Percentiles rank a stretch among this genome's conserved stretches.
Evolutionary conservation across 2,888 invertebrate species (phyloP).

Genomic region (Eremobia ochroleuca): DNA sequence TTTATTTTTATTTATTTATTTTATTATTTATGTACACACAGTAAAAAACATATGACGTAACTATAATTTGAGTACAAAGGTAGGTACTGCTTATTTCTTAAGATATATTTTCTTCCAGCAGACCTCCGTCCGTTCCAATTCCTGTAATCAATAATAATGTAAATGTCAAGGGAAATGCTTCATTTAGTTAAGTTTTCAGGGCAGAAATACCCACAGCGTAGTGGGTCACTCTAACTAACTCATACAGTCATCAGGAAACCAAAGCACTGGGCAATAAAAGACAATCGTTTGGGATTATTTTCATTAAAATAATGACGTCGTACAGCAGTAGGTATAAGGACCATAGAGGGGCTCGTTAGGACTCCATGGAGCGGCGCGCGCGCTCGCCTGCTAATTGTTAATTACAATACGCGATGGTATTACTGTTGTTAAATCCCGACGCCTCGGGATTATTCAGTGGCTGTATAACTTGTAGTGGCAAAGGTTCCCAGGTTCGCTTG

Average conservation of each 20-base stretch:
- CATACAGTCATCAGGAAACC: slow-evolving; percentile 27
- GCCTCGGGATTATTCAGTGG: slow-evolving; percentile 65
- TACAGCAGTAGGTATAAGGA: slow-evolving; percentile 60
- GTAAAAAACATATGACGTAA: no score
- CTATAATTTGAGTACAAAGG: no score
- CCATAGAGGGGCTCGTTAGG: slow-evolving; percentile 60
- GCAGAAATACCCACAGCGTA: background rate
- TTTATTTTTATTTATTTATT: no score
- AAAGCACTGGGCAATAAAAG: slow-evolving; percentile 46
- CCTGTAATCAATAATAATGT: background rate
- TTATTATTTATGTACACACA: no score
- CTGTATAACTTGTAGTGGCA: slow-evolving; percentile 53
- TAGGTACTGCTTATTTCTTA: no score
- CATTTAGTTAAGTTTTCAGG: background rate
- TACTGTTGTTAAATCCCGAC: slow-evolving; percentile 68
- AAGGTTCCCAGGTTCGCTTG: slow-evolving; percentile 4
- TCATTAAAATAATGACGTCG: slow-evolving; percentile 58
- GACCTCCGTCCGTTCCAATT: background rate
- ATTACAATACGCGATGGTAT: slow-evolving; percentile 63
- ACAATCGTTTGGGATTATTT: slow-evolving; percentile 48
- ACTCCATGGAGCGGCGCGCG: slow-evolving; percentile 39
- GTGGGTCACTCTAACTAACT: background rate
- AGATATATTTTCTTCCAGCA: no score
- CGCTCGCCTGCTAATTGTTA: slow-evolving; percentile 66
- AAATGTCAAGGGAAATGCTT: background rate